These are phyloP conservation scores for Aphelenchoides bicaudatus DNA, from an alignment of 2,888 invertebrate species.

Conservation along the genomic window DNA sequence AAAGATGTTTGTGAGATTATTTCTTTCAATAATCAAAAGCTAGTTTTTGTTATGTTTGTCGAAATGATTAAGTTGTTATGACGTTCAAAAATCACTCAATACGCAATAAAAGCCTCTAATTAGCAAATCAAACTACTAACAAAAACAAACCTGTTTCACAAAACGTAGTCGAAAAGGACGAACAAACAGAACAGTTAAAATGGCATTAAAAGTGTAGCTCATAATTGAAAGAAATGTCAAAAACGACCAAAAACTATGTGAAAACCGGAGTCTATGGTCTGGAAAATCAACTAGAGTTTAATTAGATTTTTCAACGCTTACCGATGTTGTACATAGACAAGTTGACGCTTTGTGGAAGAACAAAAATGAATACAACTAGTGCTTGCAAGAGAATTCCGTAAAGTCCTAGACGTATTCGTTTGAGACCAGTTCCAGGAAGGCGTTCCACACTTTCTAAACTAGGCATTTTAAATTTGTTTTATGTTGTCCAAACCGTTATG, in stretches of 20 bases:
- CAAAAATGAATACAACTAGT: constrained; percentile 14
- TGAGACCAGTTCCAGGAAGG: neutral
- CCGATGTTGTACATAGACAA: constrained; percentile 23
- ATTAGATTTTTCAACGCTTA: constrained; percentile 1
- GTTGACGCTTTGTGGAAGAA: constrained; percentile 22
- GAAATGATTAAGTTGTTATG: too few relatives aligned
- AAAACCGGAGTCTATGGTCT: constrained; percentile 18
- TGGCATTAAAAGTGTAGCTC: constrained; percentile 16
- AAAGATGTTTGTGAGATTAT: neutral
- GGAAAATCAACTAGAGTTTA: neutral
- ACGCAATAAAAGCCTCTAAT: too few relatives aligned
- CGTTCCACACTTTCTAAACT: neutral
- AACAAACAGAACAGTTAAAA: constrained; percentile 20
- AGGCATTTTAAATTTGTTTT: neutral
- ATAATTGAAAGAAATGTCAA: constrained; percentile 22
- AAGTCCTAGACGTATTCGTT: constrained; percentile 6
- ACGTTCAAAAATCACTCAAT: too few relatives aligned
- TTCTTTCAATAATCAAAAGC: neutral
- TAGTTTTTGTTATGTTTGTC: neutral
- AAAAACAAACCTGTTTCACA: neutral
- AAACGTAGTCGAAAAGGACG: constrained; percentile 11
- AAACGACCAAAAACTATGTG: constrained; percentile 19
- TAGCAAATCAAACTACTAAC: neutral
- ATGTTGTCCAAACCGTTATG: neutral
- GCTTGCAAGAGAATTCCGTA: constrained; percentile 18